Evolutionary conservation across 2,888 invertebrate species (phyloP).

Genomic region (Pachliopta kotzebuea): DNA sequence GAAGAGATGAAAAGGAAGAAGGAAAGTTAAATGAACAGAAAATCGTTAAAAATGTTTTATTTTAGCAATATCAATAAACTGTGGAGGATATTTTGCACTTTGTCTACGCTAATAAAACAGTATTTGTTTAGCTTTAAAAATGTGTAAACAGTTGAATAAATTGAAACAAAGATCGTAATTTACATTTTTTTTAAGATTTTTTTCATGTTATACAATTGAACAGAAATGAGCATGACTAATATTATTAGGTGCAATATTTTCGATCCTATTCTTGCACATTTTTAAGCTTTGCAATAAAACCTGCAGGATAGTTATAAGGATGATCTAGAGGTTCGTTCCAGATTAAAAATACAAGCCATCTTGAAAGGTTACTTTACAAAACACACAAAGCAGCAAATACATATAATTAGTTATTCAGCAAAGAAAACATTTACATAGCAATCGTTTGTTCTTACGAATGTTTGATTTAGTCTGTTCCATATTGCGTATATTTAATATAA

Average conservation of each 20-base stretch:
- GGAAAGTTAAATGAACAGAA: neutral
- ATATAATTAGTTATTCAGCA: neutral
- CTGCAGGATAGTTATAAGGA: no score
- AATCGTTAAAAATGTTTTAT: neutral
- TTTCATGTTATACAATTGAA: no score
- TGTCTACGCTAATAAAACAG: neutral
- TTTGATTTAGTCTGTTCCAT: conserved; percentile 1
- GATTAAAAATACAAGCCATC: neutral
- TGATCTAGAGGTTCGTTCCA: neutral
- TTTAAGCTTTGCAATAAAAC: no score
- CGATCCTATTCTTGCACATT: neutral
- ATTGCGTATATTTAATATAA: neutral
- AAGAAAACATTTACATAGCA: neutral
- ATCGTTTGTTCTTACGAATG: neutral
- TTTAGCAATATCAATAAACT: neutral
- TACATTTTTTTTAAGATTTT: neutral
- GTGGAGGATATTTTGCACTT: neutral
- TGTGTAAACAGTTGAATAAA: neutral
- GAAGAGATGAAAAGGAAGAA: neutral
- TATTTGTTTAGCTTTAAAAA: neutral
- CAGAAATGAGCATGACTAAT: neutral
- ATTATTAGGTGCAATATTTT: no score
- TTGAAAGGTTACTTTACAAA: neutral
- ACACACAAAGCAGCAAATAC: neutral
- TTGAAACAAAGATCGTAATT: neutral